Evolutionary conservation across 92 coral and sea anemone genomes (phyloP).

Genomic region (Micromussa lordhowensis): DNA sequence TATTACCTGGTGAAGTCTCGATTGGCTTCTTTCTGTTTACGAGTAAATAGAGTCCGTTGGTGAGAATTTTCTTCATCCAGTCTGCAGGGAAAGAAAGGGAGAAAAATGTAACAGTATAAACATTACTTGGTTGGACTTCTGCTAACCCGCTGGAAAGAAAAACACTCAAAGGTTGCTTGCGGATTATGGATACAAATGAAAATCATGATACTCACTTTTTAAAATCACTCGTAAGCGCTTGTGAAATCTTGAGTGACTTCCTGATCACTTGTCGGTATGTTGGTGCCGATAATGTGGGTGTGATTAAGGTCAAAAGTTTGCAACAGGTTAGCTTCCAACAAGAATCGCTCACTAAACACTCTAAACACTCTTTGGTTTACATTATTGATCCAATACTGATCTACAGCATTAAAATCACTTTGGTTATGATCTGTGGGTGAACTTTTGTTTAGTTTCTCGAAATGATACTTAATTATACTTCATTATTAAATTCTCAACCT

Average conservation of each 20-base stretch:
- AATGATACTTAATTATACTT: too few relatives aligned
- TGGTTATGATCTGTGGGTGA: too few relatives aligned
- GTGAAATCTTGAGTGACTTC: constrained; percentile 80
- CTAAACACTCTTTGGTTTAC: too few relatives aligned
- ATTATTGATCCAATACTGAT: too few relatives aligned
- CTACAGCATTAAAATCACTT: too few relatives aligned
- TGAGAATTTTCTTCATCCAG: constrained; percentile 88
- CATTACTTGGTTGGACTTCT: background rate
- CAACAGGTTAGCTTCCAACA: background rate
- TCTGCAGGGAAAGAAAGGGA: constrained; percentile 42
- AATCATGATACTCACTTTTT: constrained; percentile 68
- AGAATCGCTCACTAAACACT: too few relatives aligned
- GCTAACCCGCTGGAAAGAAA: background rate
- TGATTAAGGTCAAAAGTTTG: constrained; percentile 32
- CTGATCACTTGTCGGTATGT: constrained; percentile 88
- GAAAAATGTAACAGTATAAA: background rate
- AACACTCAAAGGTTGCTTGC: background rate
- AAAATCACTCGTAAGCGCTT: constrained; percentile 75
- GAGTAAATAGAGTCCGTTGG: constrained; percentile 78
- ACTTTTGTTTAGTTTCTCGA: too few relatives aligned
- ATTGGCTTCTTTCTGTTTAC: constrained; percentile 82
- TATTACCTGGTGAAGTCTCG: constrained; percentile 82
- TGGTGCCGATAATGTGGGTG: constrained; percentile 70
- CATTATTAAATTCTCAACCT: too few relatives aligned
- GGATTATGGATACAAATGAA: background rate